Percentiles rank a stretch among this genome's conserved stretches.
phyloP scores from a whole-genome alignment of 23 tunicate genomes.

The Halocynthia roretzi region DNA sequence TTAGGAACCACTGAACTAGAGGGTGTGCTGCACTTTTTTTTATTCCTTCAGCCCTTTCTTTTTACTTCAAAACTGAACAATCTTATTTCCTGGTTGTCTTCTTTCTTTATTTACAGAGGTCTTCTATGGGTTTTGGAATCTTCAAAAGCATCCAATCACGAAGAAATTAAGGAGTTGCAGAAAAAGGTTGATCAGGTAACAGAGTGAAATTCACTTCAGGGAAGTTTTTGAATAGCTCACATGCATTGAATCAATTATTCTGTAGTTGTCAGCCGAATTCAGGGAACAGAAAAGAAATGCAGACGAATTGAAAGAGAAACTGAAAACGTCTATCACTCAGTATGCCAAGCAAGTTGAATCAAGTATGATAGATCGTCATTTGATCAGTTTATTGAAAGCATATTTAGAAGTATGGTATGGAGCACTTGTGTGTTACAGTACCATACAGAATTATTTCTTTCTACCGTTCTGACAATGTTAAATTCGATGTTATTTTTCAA shows the following conservation, averaged over 20 bases:
- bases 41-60: no score
- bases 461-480: no score
- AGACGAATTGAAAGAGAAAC: constrained; percentile 30
- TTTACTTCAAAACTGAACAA: not conserved
- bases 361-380: constrained; percentile 1
- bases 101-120: constrained; percentile 32
- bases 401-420: no score
- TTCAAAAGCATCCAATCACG: constrained; percentile 38
- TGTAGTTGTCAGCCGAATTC: constrained; percentile 51
- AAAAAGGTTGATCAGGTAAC: constrained; percentile 33
- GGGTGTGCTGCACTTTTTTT: no score
- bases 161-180: constrained; percentile 43
- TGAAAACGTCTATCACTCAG: constrained; percentile 32
- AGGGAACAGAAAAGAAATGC: constrained; percentile 47
- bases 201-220: not conserved
- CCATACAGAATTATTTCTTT: no score
- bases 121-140: constrained; percentile 66
- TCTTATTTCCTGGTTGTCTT: not conserved
- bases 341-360: constrained; percentile 55
- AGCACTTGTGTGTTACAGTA: no score
- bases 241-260: no score
- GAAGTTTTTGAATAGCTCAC: not conserved
- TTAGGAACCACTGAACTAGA: no score
- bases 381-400: no score
- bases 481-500: no score